A percentile compares a stretch with the other conserved stretches of the same genome.
phyloP scores from a whole-genome alignment of 2,797 vertebrate genomes.

The Poecilia wingei region DNA sequence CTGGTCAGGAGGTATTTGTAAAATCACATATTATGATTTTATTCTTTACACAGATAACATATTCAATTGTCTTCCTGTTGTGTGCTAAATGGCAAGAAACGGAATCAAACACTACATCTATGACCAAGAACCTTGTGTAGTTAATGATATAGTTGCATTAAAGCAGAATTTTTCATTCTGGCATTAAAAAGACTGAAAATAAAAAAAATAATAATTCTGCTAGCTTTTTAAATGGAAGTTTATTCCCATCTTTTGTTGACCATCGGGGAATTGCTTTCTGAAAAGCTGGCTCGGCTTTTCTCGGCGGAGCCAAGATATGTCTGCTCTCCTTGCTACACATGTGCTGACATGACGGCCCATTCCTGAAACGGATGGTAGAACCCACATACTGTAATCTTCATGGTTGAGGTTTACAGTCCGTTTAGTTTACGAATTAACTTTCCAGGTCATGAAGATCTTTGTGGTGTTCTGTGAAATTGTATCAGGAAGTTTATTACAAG shows the following conservation, averaged over 20 bases:
- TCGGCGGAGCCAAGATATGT: conserved; percentile 32
- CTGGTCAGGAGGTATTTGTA: not conserved
- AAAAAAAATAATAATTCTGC: too few relatives aligned
- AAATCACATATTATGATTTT: not conserved
- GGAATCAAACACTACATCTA: not conserved
- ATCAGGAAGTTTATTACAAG: not conserved
- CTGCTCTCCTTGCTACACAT: conserved; percentile 47
- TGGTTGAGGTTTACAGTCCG: conserved; percentile 27
- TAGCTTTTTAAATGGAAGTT: not conserved
- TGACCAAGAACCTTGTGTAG: not conserved
- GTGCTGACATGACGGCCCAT: conserved; percentile 70
- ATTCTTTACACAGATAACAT: not conserved
- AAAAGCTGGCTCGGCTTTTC: not conserved
- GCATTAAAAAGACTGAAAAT: not conserved
- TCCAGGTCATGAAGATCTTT: not conserved
- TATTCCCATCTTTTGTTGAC: not conserved
- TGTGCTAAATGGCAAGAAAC: not conserved
- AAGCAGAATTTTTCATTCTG: not conserved
- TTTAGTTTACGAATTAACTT: conserved; percentile 29
- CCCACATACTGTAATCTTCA: conserved; percentile 37
- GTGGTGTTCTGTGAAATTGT: not conserved
- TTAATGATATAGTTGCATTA: not conserved
- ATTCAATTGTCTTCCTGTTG: not conserved
- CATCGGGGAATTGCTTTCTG: not conserved
- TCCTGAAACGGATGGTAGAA: conserved; percentile 59